phyloP scores from a whole-genome alignment of 2,888 invertebrate species.

The Stenodera caucasica region DNA sequence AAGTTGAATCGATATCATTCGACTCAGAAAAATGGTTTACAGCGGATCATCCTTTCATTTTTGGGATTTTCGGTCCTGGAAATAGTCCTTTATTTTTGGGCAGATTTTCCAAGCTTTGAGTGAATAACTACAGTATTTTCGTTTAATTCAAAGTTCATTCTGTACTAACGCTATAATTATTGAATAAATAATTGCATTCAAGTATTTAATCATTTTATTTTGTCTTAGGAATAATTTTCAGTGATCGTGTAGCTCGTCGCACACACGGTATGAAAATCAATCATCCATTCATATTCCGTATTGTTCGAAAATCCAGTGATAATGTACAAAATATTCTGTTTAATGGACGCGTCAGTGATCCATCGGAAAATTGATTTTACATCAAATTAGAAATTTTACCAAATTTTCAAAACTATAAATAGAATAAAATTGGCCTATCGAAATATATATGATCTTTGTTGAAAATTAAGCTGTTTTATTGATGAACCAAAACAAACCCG shows the following conservation, averaged over 20 bases:
- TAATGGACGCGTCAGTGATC: conserved; percentile 1
- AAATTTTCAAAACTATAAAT: no score
- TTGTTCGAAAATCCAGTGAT: conserved; percentile 1
- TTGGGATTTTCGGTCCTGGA: neutral
- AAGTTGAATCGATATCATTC: neutral
- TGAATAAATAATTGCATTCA: neutral
- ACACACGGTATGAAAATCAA: neutral
- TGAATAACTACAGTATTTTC: neutral
- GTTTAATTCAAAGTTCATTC: neutral
- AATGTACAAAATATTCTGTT: neutral
- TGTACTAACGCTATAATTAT: neutral
- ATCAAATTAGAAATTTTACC: no score
- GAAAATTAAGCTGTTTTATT: no score
- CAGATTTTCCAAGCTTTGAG: neutral
- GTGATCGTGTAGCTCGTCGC: neutral
- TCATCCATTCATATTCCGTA: conserved; percentile 10
- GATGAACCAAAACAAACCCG: no score
- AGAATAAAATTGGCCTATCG: no score
- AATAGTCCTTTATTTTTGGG: neutral
- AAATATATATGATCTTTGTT: no score
- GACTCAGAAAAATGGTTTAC: neutral
- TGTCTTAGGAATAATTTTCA: neutral
- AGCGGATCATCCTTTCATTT: neutral
- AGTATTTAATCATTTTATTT: neutral
- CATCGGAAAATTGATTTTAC: neutral